Conservation (phyloP, 2,113 vertebrate species). For the Cricetomys ansorgei region DNA sequence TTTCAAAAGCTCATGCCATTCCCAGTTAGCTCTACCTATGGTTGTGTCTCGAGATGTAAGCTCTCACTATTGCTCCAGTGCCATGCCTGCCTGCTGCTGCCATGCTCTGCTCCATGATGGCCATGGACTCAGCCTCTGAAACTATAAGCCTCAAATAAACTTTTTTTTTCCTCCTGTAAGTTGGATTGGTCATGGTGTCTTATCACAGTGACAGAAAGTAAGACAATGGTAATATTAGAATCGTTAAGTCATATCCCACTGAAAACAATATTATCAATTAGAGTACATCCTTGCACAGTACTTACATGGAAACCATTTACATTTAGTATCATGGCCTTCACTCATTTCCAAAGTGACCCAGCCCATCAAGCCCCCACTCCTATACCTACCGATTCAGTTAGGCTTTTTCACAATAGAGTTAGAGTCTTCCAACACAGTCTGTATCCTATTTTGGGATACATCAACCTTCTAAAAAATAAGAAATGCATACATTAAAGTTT, state of each 20-base stretch:
- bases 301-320: neutral
- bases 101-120: neutral
- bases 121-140: neutral
- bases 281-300: neutral
- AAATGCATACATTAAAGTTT: neutral
- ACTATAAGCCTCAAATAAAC: neutral
- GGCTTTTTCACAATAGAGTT: neutral
- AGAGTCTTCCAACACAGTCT: neutral
- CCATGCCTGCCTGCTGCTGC: neutral
- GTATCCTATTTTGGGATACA: neutral
- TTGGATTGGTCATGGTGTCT: neutral
- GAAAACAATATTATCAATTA: neutral
- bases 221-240: neutral
- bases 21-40: neutral
- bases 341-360: neutral
- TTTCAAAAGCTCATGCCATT: neutral
- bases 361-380: neutral
- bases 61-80: neutral
- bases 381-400: neutral
- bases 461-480: neutral
- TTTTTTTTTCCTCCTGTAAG: neutral
- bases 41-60: neutral
- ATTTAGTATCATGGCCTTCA: neutral
- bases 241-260: neutral
- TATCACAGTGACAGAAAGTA: neutral